Base-by-base conservation (phyloP, 2,888 invertebrate genomes). In the Plebejus melissa region DNA sequence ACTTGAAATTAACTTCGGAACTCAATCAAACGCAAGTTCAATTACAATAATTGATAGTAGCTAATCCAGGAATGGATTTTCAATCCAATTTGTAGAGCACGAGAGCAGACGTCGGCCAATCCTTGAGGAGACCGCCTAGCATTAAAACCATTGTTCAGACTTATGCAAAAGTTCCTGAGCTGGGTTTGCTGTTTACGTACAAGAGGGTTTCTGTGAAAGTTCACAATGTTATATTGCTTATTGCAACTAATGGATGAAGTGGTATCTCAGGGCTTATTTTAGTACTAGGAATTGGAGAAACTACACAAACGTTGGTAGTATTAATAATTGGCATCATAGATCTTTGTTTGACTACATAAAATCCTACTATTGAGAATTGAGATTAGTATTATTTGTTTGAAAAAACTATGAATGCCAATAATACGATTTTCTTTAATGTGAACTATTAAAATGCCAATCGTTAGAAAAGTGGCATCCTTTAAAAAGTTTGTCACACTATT, bases 81-180 rank as follows among this genome's bases (percentile, higher is more conserved):
- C 85, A 83, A 82, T 84, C 83, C 84, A 82, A 83, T 83, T 82
- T 83, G 82, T 81, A 82, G 80, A 84, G 82, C 83, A 81, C 81
- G 83, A 81, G 80, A 78, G 80, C 80, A 82, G 81, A 81, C 79
- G 32, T 72, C 54, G 32, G 50, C 50, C 71, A 71, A 71, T 71
- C 50, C 50, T 54, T 16, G 72, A 72, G 54, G 5, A 50, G 54
- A 72, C 72, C 13, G 32, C 46, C 72, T 72, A 36, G 50, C 32
- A 54, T 72, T 50, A 72, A 71, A 50, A 72, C 50, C 72, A 72
- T 72, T 50, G 72, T 72, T 72, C 65, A 65, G 32, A 36, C 32
- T 65, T 65, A 65, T 65, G 65, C 65, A 65, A 65, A 65, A 65
- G 65, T 65, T 65, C 28, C 22, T 58, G 65, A 65, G 32, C 32